Conservation (phyloP, 2,888 invertebrate genomes). For the Calameuta filiformis region DNA sequence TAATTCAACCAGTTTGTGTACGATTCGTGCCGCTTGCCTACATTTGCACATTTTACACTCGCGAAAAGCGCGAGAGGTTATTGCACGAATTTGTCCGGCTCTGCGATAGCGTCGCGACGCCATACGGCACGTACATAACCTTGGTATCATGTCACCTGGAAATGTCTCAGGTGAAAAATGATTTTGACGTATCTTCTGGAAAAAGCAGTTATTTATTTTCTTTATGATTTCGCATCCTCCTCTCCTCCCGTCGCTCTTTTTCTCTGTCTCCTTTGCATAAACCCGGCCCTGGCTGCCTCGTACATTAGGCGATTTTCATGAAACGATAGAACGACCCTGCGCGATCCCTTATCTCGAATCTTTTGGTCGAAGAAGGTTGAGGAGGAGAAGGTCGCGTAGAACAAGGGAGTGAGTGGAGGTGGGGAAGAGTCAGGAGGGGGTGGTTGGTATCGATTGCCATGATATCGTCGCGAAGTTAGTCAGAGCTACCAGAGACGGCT, state of each 20-base stretch:
- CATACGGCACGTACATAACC: not conserved
- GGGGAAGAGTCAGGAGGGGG: slow-evolving; percentile 26
- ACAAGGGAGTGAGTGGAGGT: not conserved
- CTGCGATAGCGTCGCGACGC: slow-evolving; percentile 24
- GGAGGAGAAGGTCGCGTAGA: not conserved
- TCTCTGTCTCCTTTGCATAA: not conserved
- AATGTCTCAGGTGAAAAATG: not conserved
- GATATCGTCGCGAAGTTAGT: slow-evolving; percentile 37
- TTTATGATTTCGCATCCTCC: not conserved
- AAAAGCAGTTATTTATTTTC: not conserved
- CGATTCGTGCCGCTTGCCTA: slow-evolving; percentile 47
- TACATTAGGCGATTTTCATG: slow-evolving; percentile 17
- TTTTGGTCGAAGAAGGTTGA: slow-evolving; percentile 13
- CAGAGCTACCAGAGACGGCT: slow-evolving; percentile 13
- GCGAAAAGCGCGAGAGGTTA: slow-evolving; percentile 39
- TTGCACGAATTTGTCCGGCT: slow-evolving; percentile 49
- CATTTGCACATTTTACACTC: slow-evolving; percentile 48
- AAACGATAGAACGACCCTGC: slow-evolving; percentile 14
- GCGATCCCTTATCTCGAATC: slow-evolving; percentile 21
- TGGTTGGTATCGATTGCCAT: slow-evolving; percentile 40
- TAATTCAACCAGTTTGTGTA: slow-evolving; percentile 51
- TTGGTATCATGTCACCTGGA: not conserved
- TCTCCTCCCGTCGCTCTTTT: not conserved
- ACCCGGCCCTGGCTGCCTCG: not conserved
- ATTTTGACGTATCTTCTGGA: not conserved